A percentile compares a stretch with the other conserved stretches of the same genome.
Evolutionary conservation across 2,797 vertebrate species (phyloP).

Genomic region (Uromys caudimaculatus): DNA sequence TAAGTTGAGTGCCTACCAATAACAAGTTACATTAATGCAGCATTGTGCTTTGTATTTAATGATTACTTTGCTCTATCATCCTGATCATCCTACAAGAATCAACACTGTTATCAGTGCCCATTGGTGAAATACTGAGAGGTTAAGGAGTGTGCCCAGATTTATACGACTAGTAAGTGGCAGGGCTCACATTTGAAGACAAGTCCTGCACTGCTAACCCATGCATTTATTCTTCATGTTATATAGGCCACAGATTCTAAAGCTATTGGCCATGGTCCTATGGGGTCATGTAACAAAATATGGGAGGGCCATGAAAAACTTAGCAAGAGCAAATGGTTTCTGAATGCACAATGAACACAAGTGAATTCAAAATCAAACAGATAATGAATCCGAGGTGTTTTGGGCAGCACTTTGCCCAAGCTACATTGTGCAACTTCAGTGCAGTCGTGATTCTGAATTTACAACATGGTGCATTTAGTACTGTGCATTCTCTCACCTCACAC

Average conservation of each 20-base stretch:
- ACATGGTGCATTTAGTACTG: neutral
- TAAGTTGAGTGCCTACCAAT: neutral
- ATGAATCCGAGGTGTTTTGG: neutral
- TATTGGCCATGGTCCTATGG: too few species aligned
- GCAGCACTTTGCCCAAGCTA: too few species aligned
- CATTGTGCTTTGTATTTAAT: neutral
- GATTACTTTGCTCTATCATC: neutral
- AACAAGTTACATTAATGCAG: neutral
- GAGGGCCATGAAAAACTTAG: neutral
- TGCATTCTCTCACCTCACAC: neutral
- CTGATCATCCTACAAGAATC: slow-evolving; percentile 9
- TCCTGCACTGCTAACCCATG: slow-evolving; percentile 5
- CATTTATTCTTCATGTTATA: slow-evolving; percentile 14
- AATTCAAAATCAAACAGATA: neutral
- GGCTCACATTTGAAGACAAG: neutral
- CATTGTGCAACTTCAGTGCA: neutral
- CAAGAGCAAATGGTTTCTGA: neutral
- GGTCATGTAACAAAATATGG: neutral
- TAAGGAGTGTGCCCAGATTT: neutral
- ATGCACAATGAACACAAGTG: neutral
- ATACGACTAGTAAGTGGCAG: neutral
- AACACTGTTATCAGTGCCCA: neutral
- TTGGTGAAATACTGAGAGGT: neutral
- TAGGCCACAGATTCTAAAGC: neutral
- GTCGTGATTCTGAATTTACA: neutral